Base-by-base conservation (phyloP, 2,797 vertebrate species). In the Xyrichtys novacula region DNA sequence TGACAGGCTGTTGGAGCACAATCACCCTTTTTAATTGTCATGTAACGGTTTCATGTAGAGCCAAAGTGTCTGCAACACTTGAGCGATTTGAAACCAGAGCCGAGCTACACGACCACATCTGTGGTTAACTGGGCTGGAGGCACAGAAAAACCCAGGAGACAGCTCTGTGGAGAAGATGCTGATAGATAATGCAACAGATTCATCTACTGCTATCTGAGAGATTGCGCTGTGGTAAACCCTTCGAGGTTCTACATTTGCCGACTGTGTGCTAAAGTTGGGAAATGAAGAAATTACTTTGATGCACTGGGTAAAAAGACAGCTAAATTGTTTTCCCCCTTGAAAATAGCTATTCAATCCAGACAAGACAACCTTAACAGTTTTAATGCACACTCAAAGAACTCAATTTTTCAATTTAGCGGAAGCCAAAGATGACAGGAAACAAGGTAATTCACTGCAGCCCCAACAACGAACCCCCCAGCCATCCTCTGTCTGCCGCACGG, bases 331-430 rank as follows among this genome's bases (percentile, higher is more conserved):
- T 90, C 88, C 80, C 68, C 78, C 85, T 17, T 25, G 87, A 90
- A n/a, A 93, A 94, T 88, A 90, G 86, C 82, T 89, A 79, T 85
- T 66, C 69, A 85, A 76, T 76, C 77, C 72, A 83, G 86, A 84
- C 85, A 90, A 91, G 87, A 88, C 86, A 89, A 82, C 89, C 86
- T 84, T 53, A 94, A 93, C 90, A 85, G 92, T 93, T 94, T 92
- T 95, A 94, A 96, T 93, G 93, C 87, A 88, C 90, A 90, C 84
- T 92, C 88, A 92, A 95, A 87, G 68, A 96, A 96, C 92, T 95
- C 94, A 94, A 96, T 97, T 97, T 96, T 91, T 94, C 95, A 96
- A 96, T 97, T 97, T 95, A 94, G 93, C 87, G 91, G 94, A 95
- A 85, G 95, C 93, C 93, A 92, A 95, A 95, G 93, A 96, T 93